Evolutionary conservation across 2,797 vertebrate species (phyloP), one percentile per base, ranked within the genome.

Genomic region (Tadarida brasiliensis): DNA sequence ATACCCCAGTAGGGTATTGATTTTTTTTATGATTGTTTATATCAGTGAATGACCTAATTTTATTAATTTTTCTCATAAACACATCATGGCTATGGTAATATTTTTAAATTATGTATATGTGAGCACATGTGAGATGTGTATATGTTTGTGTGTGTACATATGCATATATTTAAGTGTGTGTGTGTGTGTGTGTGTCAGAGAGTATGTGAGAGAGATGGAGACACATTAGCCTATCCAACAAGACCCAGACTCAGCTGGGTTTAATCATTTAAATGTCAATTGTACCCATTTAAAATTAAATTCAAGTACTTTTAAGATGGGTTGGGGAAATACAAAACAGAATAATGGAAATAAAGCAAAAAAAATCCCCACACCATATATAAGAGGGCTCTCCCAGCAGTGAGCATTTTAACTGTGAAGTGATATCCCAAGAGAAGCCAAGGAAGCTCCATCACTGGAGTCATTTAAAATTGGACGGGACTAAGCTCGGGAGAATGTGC

Each of bases 11-110:
- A 56, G 30, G 49, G 87, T 76, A 96, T 63, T 73, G 88, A 91
- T 84, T 78, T 94, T 77, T 93, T 96, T 97, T 56, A 71, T 96
- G 71, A 98, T 96, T 92, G 96, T 85, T 95, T 96, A 35, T 94
- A 96, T 93, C 67, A 87, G 26, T 85, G 84, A 96, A 97, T 96
- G 94, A 96, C 74, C 65, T 97, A 90, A 97, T 83, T 96, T 97
- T 97, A 95, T 95, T 96, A 94, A 96, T 97, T 97, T 94, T 96
- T 83, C 73, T 97, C 59, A 65, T 81, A 74, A 97, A 91, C 89
- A 94, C 59, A 86, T 39, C 33, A 17, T 83, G 83, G 88, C 70
- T 91, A n/a, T 94, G 89, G 89, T 91, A 96, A 96, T 97, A 81
- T 80, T 96, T 93, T 80, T 78, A 77, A 59, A 59, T 57, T 90